Base-by-base conservation (phyloP, 2,113 vertebrate species). In the Chloropsis hardwickii region DNA sequence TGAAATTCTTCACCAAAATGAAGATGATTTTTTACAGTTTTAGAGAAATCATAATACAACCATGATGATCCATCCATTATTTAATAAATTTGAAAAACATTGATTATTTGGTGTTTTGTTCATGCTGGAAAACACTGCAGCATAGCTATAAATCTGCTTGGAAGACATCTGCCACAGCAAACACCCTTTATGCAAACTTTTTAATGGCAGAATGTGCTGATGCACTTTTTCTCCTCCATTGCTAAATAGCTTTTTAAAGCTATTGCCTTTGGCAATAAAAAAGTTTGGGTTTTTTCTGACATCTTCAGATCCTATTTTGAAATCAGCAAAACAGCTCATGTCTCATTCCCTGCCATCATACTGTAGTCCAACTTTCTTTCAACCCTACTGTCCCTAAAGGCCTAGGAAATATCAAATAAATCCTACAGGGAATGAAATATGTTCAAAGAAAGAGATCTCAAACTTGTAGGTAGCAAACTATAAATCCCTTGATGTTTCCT, bases 401-500 rank as follows among this genome's bases (percentile, higher is more conserved):
- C 40, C 69, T 51, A 40, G 33, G 44, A 96, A 93, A 94, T 89
- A 94, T 61, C 44, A 91, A 82, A 94, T 70, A 67, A 71, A 17
- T 70, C 29, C 71, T 81, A 18, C 6, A 72, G 39, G 56, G 83
- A 92, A 88, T 33, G 22, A 95, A 86, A 72, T 83, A 73, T 51
- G 20, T 91, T 86, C 57, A 86, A 82, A 97, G 50, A 28, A 44
- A 42, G 24, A 27, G 11, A 70, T 87, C 64, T 92, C 64, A 94
- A 24, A 94, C 19, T 40, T 83, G 14, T 69, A 69, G 74, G 24
- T 33, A 80, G 14, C 24, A 92, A 95, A 70, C 13, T 40, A 51
- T 29, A 44, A 87, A 81, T 18, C 51, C 40, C 66, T 72, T 73
- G 47, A 53, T 47, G 15, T n/a, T 85, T 92, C 37, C 10, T 54